Evolutionary conservation across 1,140 invertebrate species (phyloP).

Genomic region (Bombus confusus): DNA sequence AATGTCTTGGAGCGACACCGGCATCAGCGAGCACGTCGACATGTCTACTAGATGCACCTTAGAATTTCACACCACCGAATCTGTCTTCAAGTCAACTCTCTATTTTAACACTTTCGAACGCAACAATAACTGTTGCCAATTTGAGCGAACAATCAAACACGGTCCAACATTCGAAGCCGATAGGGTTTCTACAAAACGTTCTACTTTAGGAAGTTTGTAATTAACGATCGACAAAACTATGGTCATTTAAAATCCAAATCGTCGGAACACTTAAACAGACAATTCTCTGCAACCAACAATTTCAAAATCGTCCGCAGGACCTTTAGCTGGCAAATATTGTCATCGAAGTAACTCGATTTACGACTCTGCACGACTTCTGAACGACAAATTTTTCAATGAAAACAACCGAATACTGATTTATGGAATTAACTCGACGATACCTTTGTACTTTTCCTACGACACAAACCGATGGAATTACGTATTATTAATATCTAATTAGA

Average conservation of each 20-base stretch:
- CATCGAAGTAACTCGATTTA: background rate
- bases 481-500: background rate
- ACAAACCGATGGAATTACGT: no score
- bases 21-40: constrained; percentile 81
- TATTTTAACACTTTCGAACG: constrained; percentile 18
- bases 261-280: background rate
- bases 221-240: background rate
- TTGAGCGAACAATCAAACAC: background rate
- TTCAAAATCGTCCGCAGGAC: background rate
- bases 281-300: background rate
- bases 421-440: no score
- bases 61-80: constrained; percentile 26
- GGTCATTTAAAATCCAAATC: background rate
- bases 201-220: no score
- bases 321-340: background rate
- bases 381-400: background rate
- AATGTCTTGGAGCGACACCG: constrained; percentile 81
- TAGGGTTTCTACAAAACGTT: no score
- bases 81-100: constrained; percentile 27
- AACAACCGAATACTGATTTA: background rate
- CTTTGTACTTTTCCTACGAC: no score
- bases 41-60: constrained; percentile 62
- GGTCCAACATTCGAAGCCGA: background rate
- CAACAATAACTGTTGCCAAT: background rate
- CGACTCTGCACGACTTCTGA: background rate